Conservation (phyloP, 2,888 invertebrate genomes). For the Nudaria mundana region DNA sequence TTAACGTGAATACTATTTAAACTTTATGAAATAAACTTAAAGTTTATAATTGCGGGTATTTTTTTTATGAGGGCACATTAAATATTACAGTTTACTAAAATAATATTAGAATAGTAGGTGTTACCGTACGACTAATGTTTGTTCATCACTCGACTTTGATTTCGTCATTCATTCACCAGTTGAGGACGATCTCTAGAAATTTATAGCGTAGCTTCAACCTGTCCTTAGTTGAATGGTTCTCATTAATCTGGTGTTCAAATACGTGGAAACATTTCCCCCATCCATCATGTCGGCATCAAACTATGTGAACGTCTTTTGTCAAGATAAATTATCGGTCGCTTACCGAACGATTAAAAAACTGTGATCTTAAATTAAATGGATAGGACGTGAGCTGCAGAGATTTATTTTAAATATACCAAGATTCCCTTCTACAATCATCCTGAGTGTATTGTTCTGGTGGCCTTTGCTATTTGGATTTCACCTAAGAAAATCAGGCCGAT, state of each 20-base stretch:
- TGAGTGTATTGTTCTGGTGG: no score
- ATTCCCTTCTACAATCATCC: no score
- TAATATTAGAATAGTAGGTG: slow-evolving; percentile 13
- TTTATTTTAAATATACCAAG: slow-evolving; percentile 7
- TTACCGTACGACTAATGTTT: slow-evolving; percentile 32
- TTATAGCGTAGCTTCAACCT: slow-evolving; percentile 7
- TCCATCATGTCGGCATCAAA: slow-evolving; percentile 37
- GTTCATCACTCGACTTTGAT: slow-evolving; percentile 43
- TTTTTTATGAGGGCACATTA: slow-evolving; percentile 18
- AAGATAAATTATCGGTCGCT: slow-evolving; percentile 36
- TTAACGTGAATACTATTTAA: slow-evolving; percentile 20
- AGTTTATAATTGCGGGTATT: slow-evolving; percentile 27
- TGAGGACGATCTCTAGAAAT: slow-evolving; percentile 25
- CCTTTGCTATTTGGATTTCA: no score
- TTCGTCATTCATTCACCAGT: slow-evolving; percentile 38
- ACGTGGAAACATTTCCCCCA: slow-evolving; percentile 37
- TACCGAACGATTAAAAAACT: no score
- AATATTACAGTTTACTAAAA: slow-evolving; percentile 8
- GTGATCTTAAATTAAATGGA: no score
- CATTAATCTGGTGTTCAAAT: slow-evolving; percentile 29
- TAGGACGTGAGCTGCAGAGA: slow-evolving; percentile 8
- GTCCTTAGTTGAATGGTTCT: slow-evolving; percentile 10
- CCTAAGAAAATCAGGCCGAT: no score
- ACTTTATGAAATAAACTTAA: slow-evolving; percentile 28
- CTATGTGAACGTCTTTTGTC: slow-evolving; percentile 37